Evolutionary conservation across 2,113 vertebrate species (phyloP), one percentile per base, ranked within the genome.

Genomic region (Hippocampus abdominalis): DNA sequence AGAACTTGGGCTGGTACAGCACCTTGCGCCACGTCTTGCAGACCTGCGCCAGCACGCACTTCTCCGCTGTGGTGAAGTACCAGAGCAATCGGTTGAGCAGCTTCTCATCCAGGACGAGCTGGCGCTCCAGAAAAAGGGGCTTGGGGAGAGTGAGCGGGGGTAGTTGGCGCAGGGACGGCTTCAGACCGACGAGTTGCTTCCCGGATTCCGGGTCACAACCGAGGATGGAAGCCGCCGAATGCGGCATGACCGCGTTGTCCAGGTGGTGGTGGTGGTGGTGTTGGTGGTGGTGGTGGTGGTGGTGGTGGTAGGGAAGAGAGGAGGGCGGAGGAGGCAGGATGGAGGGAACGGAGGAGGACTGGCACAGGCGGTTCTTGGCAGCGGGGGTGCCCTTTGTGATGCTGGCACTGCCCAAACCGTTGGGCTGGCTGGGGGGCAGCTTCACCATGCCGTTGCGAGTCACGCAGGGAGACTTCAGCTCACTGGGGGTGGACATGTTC

Each of bases 361-460:
- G 96, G 92, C 95, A 98, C 83, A 98, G 89, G 73, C 96, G 96
- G 91, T 98, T 98, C 89, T 96, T 98, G 88, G 95, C 94, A 15
- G 96, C 97, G 0, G 97, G 97, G 0, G 97, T 98, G 88, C 97
- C 97, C 90, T 99, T 99, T 91, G 97, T 99, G 91, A 99, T 99
- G 84, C 97, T 99, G 74, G 97, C 97, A 0, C 97, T 94, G 57
- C 96, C 95, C 40, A 98, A 91, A 86, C 96, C 94, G 5, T 97
- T 99, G 88, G 97, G 92, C 90, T 97, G 96, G 2, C 78, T 87
- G 53, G 95, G 92, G 20, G 96, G 95, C 74, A 98, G 90, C 92
- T 98, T 99, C 87, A 99, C 95, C 83, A 98, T 92, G 72, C 97
- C 96, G 44, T 99, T 98, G 74, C 97, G 93, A 84, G 95, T 96